Evolutionary conservation across 2,797 vertebrate species (phyloP), one percentile per base, ranked within the genome.

Genomic region (Echeneis naucrates): DNA sequence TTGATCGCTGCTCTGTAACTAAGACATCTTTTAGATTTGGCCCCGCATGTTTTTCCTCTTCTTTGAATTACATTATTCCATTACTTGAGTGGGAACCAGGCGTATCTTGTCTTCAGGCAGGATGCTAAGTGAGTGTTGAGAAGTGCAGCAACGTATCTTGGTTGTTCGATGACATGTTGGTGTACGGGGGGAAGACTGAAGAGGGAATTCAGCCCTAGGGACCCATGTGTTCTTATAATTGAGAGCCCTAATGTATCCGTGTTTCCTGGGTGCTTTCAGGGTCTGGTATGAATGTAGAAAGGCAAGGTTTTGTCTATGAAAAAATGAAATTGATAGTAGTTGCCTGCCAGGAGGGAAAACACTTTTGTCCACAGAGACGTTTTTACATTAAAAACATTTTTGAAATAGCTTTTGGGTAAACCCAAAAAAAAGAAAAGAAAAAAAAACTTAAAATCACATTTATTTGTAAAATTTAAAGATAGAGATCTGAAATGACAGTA

Each of bases 181-280:
- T 84, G 72, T 84, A 90, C 45, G 54, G 84, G 19, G 72, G 67
- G 64, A 35, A 11, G 81, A 69, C 73, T 80, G 75, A 84, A 82
- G 71, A 67, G 76, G 83, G 73, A 81, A 86, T 87, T 86, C 72
- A 52, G 83, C 92, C 91, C 87, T 13, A 44, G 89, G 90, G 90
- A 92, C 74, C 68, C 51, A 72, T 89, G 85, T 87, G 79, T 87
- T 91, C 86, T 88, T 61, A 82, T 93, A 93, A 94, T 92, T 92
- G 92, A 92, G 81, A 84, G 77, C 66, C 83, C 78, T 91, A 89
- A 90, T 91, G 87, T 87, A 88, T 84, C 87, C 80, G 80, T 89
- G 86, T 92, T 91, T 89, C 83, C 85, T 72, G 74, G 84, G 82
- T 89, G 90, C 88, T 88, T 92, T 91, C 84, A 83, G 88, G 85